Base-by-base conservation (phyloP, 2,888 invertebrate species). In the Drosophila anceps region DNA sequence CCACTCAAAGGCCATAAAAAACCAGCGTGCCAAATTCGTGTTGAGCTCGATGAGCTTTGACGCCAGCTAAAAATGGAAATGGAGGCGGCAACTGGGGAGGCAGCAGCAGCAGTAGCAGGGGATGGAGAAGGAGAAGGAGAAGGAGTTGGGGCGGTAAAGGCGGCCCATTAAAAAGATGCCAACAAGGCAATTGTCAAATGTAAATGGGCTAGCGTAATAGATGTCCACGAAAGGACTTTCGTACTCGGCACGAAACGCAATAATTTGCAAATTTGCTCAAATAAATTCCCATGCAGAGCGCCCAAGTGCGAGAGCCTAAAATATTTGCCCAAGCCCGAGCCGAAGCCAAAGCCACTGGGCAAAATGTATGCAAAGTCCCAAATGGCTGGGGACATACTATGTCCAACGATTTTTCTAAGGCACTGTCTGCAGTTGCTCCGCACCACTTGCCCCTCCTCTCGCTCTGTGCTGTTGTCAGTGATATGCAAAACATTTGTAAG, bases 181-280 rank as follows among this genome's bases (percentile, higher is more conserved):
- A 86, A 81, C 86, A 88, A 88, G 84, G 86, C 84, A 84, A 88
- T 84, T 84, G 84, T 81, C 84, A 88, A 85, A 88, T 88, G 88
- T 88, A 84, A 84, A 84, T 84, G 84, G 84, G 79, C 74, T 64
- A 65, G 75, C 73, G 79, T 84, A 84, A 88, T 84, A 85, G 86
- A 84, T 88, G 84, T 88, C 79, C 83, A 81, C 63, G 39, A 27
- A 48, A 50, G 44, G 29, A 51, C 57, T 43, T 35, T 53, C 59
- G 53, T 73, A 59, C 62, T 46, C 35, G 46, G 69, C 75, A 69
- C 68, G 65, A 69, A 79, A 75, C 69, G 84, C 89, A 85, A 85
- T 85, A 85, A 85, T 85, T 85, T 86, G 85, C 89, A 85, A 88
- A 85, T 88, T 85, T 85, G 89, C 82, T 88, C 84, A 85, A 87